A percentile compares a stretch with the other conserved stretches of the same genome.
Conservation (phyloP, 2,113 vertebrate species). For the Chitala chitala region DNA sequence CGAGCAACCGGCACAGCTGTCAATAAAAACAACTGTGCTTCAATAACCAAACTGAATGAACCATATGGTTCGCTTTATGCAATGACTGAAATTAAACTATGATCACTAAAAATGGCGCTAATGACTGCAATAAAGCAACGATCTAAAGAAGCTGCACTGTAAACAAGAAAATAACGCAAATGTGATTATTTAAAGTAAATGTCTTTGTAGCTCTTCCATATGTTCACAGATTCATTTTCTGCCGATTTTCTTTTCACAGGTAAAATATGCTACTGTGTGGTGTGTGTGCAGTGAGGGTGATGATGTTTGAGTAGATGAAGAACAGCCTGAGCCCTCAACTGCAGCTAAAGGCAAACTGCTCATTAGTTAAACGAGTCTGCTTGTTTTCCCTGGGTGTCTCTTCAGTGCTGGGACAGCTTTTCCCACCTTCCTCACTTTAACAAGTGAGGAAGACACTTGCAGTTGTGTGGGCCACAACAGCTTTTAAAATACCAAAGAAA, state of each 20-base stretch:
- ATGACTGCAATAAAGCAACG: neutral
- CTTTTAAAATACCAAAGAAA: slow-evolving; percentile 32
- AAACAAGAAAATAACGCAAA: neutral
- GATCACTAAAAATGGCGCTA: neutral
- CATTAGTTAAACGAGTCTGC: neutral
- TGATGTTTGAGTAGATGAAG: neutral
- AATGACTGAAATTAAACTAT: neutral
- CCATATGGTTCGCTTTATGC: neutral
- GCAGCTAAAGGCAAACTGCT: neutral
- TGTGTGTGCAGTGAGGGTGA: neutral
- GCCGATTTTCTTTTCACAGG: too few relatives aligned
- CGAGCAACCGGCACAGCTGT: neutral
- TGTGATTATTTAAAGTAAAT: neutral
- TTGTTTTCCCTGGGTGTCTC: slow-evolving; percentile 4
- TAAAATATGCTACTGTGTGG: neutral
- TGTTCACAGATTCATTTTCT: too few relatives aligned
- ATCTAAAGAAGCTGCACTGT: neutral
- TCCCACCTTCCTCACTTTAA: slow-evolving; percentile 3
- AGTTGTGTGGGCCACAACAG: slow-evolving; percentile 20
- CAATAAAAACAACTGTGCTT: neutral
- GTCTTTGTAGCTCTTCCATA: neutral
- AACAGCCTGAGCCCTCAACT: neutral
- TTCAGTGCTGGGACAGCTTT: neutral
- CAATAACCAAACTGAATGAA: neutral
- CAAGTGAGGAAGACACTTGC: slow-evolving; percentile 17